Evolutionary conservation across 2,888 invertebrate species (phyloP).

Genomic region (Thereva nobilitata): DNA sequence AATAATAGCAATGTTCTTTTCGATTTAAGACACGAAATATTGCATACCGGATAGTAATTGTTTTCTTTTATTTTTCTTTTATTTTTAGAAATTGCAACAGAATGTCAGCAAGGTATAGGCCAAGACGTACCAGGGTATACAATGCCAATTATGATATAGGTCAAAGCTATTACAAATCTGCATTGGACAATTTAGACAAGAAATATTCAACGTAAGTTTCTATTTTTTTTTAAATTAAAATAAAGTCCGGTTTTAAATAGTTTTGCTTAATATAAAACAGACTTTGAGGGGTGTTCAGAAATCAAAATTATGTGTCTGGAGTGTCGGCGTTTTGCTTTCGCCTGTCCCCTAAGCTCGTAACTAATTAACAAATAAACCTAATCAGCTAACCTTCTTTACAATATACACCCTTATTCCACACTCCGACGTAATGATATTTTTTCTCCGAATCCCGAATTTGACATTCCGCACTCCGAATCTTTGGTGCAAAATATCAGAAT

Average conservation of each 20-base stretch:
- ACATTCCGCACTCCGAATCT: too few species aligned
- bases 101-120: slow-evolving; percentile 37
- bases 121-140: slow-evolving; percentile 77
- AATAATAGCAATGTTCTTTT: too few species aligned
- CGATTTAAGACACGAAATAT: neutral
- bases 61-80: neutral
- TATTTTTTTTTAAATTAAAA: neutral
- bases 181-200: slow-evolving; percentile 74
- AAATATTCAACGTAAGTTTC: slow-evolving; percentile 63
- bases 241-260: neutral
- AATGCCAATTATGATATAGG: slow-evolving; percentile 85
- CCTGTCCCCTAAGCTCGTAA: too few species aligned
- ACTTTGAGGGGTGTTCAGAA: too few species aligned
- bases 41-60: neutral
- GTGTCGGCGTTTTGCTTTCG: too few species aligned
- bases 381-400: too few species aligned
- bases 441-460: too few species aligned
- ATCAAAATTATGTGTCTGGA: too few species aligned
- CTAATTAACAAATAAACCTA: too few species aligned
- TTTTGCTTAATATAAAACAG: neutral
- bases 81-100: slow-evolving; percentile 11
- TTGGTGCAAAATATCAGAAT: too few species aligned
- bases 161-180: slow-evolving; percentile 79
- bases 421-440: too few species aligned
- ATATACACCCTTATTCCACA: too few species aligned